Percentiles rank a stretch among this genome's conserved stretches.
Evolutionary conservation across 2,888 invertebrate genomes (phyloP).

Genomic region (Agriopis marginaria): DNA sequence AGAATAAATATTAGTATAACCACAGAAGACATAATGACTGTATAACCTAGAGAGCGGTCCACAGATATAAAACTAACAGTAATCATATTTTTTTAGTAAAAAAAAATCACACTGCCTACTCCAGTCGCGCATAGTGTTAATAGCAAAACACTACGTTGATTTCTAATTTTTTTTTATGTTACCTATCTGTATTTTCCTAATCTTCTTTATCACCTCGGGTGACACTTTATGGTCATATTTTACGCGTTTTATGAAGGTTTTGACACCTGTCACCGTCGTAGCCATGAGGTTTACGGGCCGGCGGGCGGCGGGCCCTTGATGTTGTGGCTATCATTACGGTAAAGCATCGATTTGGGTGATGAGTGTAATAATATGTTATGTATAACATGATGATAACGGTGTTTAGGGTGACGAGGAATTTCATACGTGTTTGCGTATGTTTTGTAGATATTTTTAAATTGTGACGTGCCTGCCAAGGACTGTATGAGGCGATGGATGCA

Average conservation of each 20-base stretch:
- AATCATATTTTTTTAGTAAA: too few species aligned
- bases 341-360: conserved; percentile 24
- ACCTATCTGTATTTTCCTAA: conserved; percentile 2
- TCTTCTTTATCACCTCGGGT: conserved; percentile 9
- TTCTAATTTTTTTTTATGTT: background rate
- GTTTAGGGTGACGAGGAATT: background rate
- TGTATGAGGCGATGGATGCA: too few species aligned
- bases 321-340: conserved; percentile 13
- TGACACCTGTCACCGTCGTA: conserved; percentile 40
- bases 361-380: conserved; percentile 1
- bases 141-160: background rate
- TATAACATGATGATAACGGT: conserved; percentile 6
- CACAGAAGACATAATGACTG: too few species aligned
- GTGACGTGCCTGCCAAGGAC: too few species aligned
- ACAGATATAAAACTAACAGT: too few species aligned
- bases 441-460: background rate
- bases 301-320: conserved; percentile 11
- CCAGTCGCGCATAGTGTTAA: too few species aligned
- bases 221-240: conserved; percentile 35
- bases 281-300: conserved; percentile 31
- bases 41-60: too few species aligned
- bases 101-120: too few species aligned
- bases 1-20: too few species aligned
- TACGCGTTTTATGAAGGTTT: conserved; percentile 36
- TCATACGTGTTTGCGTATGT: background rate